phyloP scores from a whole-genome alignment of 2,797 vertebrate species.

The Limosa lapponica region DNA sequence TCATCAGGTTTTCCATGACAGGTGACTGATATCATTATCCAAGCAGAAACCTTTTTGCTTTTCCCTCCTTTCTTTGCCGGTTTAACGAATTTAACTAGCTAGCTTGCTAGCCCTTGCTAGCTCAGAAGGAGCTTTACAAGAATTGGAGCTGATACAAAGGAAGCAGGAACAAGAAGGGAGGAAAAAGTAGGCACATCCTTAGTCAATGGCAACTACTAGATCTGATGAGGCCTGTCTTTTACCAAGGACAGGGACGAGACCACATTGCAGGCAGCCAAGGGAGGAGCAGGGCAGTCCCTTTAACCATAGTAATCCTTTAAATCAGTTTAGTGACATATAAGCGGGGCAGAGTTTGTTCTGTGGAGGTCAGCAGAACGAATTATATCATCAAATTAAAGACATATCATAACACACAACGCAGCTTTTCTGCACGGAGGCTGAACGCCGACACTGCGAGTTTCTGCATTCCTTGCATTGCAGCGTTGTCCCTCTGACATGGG shows the following conservation, averaged over 20 bases:
- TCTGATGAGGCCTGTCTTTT: background rate
- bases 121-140: background rate
- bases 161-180: background rate
- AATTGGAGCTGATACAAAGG: background rate
- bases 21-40: background rate
- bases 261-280: background rate
- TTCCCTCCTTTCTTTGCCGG: background rate
- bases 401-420: background rate
- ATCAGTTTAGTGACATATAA: background rate
- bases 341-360: background rate
- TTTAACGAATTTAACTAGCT: background rate
- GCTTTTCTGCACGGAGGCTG: background rate
- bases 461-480: background rate
- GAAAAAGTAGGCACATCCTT: background rate
- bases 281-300: background rate
- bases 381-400: background rate
- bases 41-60: background rate
- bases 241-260: background rate
- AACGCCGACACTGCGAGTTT: rapidly evolving
- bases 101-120: background rate
- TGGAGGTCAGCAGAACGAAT: background rate
- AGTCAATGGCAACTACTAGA: background rate
- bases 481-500: background rate
- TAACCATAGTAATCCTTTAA: background rate
- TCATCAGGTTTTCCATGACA: background rate